Evolutionary conservation across 1,140 invertebrate genomes (phyloP).

Genomic region (Teleopsis dalmanni): DNA sequence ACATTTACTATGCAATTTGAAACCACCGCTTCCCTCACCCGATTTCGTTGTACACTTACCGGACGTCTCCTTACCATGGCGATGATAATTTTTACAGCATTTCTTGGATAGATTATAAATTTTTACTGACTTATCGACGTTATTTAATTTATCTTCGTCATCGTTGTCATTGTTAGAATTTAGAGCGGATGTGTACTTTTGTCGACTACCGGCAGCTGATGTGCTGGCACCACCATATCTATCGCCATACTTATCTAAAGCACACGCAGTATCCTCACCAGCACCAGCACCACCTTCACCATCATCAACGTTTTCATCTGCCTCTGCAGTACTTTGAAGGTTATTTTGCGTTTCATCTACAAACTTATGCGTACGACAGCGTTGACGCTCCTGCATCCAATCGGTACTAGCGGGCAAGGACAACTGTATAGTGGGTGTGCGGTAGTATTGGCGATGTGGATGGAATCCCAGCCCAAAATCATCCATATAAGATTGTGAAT

Average conservation of each 20-base stretch:
- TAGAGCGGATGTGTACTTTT: conserved; percentile 8
- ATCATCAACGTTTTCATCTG: conserved; percentile 16
- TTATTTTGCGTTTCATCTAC: conserved; percentile 33
- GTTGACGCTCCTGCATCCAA: conserved; percentile 31
- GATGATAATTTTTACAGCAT: conserved; percentile 40
- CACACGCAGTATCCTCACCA: background rate
- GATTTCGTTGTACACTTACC: background rate
- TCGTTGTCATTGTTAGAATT: conserved; percentile 9
- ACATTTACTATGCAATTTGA: conserved; percentile 13
- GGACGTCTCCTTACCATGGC: conserved; percentile 22
- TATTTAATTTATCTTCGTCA: conserved; percentile 14
- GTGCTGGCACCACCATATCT: background rate
- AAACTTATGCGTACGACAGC: conserved; percentile 35
- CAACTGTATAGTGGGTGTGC: conserved; percentile 37
- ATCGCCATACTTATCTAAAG: background rate
- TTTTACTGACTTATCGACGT: conserved; percentile 36
- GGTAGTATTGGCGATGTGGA: conserved; percentile 40
- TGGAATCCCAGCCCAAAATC: conserved; percentile 42
- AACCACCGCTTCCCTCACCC: conserved; percentile 4
- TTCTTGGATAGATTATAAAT: conserved; percentile 42
- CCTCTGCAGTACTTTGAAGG: conserved; percentile 20
- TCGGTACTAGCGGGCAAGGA: conserved; percentile 39
- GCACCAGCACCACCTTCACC: background rate
- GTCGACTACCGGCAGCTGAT: conserved; percentile 6
- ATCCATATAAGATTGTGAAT: conserved; percentile 39